Evolutionary conservation across 2,888 invertebrate species (phyloP).

Genomic region (Mythimna lalbum): DNA sequence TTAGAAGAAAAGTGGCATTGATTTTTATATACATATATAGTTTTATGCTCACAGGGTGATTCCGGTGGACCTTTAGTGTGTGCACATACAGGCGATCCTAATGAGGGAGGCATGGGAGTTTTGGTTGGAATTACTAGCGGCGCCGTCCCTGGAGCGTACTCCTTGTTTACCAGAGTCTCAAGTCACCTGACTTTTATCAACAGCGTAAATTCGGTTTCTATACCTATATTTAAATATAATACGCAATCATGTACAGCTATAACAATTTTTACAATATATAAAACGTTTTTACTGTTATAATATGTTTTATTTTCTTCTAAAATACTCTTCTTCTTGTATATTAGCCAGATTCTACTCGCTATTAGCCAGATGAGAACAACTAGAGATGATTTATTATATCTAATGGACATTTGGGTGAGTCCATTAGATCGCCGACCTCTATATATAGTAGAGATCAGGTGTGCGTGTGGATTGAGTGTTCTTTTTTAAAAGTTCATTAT

Average conservation of each 20-base stretch:
- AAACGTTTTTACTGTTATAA: constrained; percentile 39
- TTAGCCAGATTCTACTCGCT: too few relatives aligned
- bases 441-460: too few relatives aligned
- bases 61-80: constrained; percentile 83
- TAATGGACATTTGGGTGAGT: too few relatives aligned
- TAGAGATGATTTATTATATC: too few relatives aligned
- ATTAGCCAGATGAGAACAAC: too few relatives aligned
- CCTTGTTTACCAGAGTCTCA: constrained; percentile 72
- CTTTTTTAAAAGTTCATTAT: too few relatives aligned
- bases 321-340: too few relatives aligned
- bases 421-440: too few relatives aligned
- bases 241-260: constrained; percentile 12
- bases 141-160: constrained; percentile 2
- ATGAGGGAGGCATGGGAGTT: constrained; percentile 67
- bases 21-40: too few relatives aligned
- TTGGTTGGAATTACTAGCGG: constrained; percentile 73
- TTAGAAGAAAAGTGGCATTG: too few relatives aligned
- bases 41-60: constrained; percentile 75
- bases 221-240: constrained; percentile 11
- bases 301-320: constrained; percentile 33
- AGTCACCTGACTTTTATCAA: constrained; percentile 48
- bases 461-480: too few relatives aligned
- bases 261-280: constrained; percentile 26
- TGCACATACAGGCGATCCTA: constrained; percentile 67
- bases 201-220: background rate